Evolutionary conservation across 2,113 vertebrate species (phyloP).

Genomic region (Sardina pilchardus): DNA sequence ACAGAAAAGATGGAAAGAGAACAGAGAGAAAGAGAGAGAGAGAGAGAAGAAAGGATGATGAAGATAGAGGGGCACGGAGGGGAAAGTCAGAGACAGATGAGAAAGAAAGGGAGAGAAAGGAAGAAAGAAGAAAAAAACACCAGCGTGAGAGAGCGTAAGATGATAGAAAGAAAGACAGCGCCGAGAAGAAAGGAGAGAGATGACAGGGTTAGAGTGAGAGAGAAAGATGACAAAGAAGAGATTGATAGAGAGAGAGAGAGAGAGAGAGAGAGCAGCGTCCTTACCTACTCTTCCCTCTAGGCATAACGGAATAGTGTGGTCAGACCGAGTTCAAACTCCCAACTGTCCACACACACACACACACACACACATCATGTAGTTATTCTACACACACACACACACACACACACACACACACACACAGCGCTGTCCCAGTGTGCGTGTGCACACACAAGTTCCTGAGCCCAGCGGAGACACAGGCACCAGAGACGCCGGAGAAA

Average conservation of each 20-base stretch:
- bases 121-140: too few species aligned
- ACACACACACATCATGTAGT: neutral
- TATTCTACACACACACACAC: neutral
- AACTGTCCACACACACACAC: neutral
- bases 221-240: neutral
- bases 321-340: neutral
- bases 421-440: too few species aligned
- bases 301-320: conserved; percentile 1
- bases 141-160: too few species aligned
- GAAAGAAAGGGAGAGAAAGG: too few species aligned
- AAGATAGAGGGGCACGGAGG: too few species aligned
- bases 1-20: too few species aligned
- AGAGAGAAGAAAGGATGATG: too few species aligned
- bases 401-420: conserved; percentile 20
- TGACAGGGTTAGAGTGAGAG: too few species aligned
- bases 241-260: neutral
- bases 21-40: too few species aligned
- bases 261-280: neutral
- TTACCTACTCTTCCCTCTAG: neutral
- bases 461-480: neutral
- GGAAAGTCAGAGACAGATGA: neutral
- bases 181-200: neutral
- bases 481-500: conserved; percentile 12
- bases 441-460: neutral
- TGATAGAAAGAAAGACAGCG: too few species aligned